These are phyloP conservation scores for Trachelus iudaicus DNA, from an alignment of 2,888 invertebrate genomes.

Conservation along the genomic window DNA sequence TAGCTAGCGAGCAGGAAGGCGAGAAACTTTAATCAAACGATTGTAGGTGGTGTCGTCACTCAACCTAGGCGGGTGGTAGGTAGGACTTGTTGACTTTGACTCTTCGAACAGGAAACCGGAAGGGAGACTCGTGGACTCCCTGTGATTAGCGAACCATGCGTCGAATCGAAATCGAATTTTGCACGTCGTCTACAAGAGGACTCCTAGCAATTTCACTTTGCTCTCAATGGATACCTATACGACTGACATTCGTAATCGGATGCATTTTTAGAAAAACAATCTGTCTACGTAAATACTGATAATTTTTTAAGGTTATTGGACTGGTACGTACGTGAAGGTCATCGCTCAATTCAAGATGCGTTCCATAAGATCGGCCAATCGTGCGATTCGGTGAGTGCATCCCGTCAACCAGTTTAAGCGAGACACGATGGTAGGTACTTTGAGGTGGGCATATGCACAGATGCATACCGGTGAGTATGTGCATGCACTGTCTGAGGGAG, in stretches of 20 bases:
- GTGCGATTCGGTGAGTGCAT: background rate
- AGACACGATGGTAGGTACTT: background rate
- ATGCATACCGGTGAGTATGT: background rate
- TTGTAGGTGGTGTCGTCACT: background rate
- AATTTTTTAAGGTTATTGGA: background rate
- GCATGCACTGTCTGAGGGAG: background rate
- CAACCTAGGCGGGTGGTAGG: background rate
- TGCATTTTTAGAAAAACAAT: background rate
- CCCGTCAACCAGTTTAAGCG: background rate
- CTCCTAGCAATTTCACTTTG: background rate
- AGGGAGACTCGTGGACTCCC: slow-evolving; percentile 12
- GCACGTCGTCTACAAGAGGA: slow-evolving; percentile 10
- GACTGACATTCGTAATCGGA: background rate
- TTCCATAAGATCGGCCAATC: background rate
- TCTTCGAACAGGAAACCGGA: slow-evolving; percentile 20
- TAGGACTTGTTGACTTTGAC: slow-evolving; percentile 16
- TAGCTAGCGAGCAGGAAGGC: background rate
- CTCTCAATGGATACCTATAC: background rate
- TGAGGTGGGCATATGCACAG: background rate
- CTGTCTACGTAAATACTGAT: background rate
- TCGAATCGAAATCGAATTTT: slow-evolving; percentile 21
- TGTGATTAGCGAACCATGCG: slow-evolving; percentile 27
- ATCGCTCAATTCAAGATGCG: background rate
- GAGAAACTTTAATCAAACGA: background rate
- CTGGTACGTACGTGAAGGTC: background rate